phyloP scores from a whole-genome alignment of 2,113 vertebrate species.

The Chascanopsetta lugubris region DNA sequence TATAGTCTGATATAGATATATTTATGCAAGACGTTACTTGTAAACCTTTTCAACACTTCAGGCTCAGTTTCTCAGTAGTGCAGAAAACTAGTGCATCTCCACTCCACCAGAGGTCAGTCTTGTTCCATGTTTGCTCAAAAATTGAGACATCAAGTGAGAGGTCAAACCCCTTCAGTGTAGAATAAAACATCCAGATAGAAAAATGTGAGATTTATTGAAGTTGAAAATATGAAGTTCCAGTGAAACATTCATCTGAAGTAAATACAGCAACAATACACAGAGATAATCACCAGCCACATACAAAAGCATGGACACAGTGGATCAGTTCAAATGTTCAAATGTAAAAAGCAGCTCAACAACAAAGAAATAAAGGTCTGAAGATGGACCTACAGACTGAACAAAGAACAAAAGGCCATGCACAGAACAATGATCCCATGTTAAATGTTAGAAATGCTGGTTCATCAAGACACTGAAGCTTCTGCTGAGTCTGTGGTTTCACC shows the following conservation, averaged over 20 bases:
- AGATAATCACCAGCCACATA: slow-evolving; percentile 75
- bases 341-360: slow-evolving; percentile 51
- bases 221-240: slow-evolving; percentile 66
- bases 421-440: slow-evolving; percentile 42
- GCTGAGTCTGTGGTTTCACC: slow-evolving; percentile 14
- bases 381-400: slow-evolving; percentile 54
- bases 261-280: slow-evolving; percentile 62
- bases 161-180: not conserved
- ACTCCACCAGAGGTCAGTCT: slow-evolving; percentile 45
- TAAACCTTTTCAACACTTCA: too few relatives aligned
- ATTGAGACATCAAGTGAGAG: not conserved
- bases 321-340: slow-evolving; percentile 53
- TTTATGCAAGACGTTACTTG: too few relatives aligned
- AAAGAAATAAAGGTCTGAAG: slow-evolving; percentile 38
- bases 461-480: slow-evolving; percentile 23
- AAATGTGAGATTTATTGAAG: slow-evolving; percentile 77
- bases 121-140: slow-evolving; percentile 10
- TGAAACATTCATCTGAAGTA: slow-evolving; percentile 52
- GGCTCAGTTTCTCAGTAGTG: not conserved
- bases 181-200: slow-evolving; percentile 54
- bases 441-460: slow-evolving; percentile 63
- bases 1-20: too few relatives aligned
- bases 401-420: slow-evolving; percentile 66
- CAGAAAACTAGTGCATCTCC: not conserved
- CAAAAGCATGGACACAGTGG: slow-evolving; percentile 66